phyloP scores from a whole-genome alignment of 1,140 invertebrate species.

The Cyclina sinensis region DNA sequence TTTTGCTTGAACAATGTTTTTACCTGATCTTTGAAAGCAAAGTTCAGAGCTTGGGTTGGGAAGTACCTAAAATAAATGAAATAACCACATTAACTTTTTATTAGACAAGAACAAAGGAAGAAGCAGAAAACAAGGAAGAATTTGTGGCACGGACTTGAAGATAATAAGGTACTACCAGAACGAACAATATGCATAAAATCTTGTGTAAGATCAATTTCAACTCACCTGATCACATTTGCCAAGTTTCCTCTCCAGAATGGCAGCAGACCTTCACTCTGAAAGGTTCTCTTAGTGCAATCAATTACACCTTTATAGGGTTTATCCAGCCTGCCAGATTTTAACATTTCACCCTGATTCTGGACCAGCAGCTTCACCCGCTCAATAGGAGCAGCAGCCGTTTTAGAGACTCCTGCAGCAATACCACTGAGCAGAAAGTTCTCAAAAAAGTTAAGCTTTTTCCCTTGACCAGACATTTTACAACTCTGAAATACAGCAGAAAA shows the following conservation, averaged over 20 bases:
- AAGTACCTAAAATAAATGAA: no score
- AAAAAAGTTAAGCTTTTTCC: slow-evolving; percentile 79
- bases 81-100: no score
- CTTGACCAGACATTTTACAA: no score
- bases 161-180: no score
- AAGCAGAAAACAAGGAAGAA: no score
- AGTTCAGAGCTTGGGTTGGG: slow-evolving; percentile 98
- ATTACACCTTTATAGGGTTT: slow-evolving; percentile 87
- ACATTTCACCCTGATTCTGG: slow-evolving; percentile 88
- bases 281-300: slow-evolving; percentile 86
- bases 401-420: slow-evolving; percentile 86
- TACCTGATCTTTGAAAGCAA: slow-evolving; percentile 97
- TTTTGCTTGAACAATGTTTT: slow-evolving; percentile 89
- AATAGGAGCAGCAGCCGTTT: slow-evolving; percentile 90
- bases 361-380: slow-evolving; percentile 97
- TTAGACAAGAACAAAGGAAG: no score
- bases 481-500: no score
- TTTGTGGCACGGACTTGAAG: no score
- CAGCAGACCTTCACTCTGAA: slow-evolving; percentile 86
- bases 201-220: background rate
- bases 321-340: slow-evolving; percentile 85
- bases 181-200: no score
- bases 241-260: slow-evolving; percentile 98
- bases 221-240: slow-evolving; percentile 91
- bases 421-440: slow-evolving; percentile 87